Conservation (phyloP, 2,888 invertebrate species). For the Ichneumon xanthorius region DNA sequence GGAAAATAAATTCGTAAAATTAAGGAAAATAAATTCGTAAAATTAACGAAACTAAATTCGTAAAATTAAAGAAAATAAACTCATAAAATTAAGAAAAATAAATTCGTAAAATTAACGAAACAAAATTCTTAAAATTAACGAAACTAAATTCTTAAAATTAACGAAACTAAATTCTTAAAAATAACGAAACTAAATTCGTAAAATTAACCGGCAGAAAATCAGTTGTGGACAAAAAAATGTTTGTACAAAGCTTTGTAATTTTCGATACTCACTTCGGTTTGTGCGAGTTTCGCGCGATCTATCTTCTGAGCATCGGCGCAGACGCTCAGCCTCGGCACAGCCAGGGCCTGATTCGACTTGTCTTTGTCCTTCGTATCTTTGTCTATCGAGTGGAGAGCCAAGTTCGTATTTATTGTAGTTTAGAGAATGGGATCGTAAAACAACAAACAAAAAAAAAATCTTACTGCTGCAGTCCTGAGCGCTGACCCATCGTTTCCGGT, state of each 20-base stretch:
- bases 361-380: conserved; percentile 92
- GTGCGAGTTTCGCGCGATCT: conserved; percentile 95
- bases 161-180: too few relatives aligned
- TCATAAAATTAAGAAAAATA: not conserved
- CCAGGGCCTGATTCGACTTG: conserved; percentile 89
- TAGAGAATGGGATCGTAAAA: not conserved
- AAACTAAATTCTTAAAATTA: too few relatives aligned
- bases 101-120: not conserved
- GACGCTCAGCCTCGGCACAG: conserved; percentile 95
- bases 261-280: conserved; percentile 90
- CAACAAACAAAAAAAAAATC: conserved; percentile 73
- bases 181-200: too few relatives aligned
- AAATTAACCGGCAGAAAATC: not conserved
- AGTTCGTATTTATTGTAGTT: not conserved
- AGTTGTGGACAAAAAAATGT: not conserved
- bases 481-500: conserved; percentile 96
- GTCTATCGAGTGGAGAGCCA: conserved; percentile 86
- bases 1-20: too few relatives aligned
- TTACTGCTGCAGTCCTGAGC: conserved; percentile 97
- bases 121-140: too few relatives aligned
- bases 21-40: too few relatives aligned
- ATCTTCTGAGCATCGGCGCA: conserved; percentile 98
- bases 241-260: not conserved
- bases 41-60: too few relatives aligned
- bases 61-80: too few relatives aligned